These are phyloP conservation scores for Vulpes lagopus DNA, from an alignment of 2,113 vertebrate genomes.

Conservation along the genomic window DNA sequence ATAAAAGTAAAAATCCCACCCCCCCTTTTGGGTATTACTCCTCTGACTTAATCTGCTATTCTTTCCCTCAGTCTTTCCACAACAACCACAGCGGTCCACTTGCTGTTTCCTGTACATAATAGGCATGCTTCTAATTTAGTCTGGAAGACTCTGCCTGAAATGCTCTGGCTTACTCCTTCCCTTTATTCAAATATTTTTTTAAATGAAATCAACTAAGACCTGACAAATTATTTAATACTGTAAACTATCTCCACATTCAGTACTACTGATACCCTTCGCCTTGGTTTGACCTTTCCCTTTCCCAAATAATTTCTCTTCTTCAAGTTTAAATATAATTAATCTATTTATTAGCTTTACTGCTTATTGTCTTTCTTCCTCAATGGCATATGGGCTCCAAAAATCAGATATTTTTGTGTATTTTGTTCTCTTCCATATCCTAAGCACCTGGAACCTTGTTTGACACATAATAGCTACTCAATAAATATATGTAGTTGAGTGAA, in stretches of 20 bases:
- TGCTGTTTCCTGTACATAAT: not conserved
- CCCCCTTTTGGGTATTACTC: not conserved
- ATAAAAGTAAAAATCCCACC: not conserved
- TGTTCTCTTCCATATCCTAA: not conserved
- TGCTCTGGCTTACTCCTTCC: not conserved
- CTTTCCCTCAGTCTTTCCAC: not conserved
- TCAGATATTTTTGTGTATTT: not conserved
- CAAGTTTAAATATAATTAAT: not conserved
- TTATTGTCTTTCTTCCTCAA: not conserved
- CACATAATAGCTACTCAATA: not conserved
- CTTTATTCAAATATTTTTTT: not conserved
- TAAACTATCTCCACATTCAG: not conserved
- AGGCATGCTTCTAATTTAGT: not conserved
- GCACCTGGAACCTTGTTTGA: not conserved
- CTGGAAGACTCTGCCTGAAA: not conserved
- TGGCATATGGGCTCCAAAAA: not conserved
- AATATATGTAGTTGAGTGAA: constrained; percentile 6
- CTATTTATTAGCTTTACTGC: not conserved
- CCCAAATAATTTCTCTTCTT: not conserved
- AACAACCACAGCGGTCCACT: not conserved
- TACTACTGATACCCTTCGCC: not conserved
- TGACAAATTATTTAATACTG: not conserved
- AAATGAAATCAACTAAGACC: not conserved
- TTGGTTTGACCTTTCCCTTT: not conserved
- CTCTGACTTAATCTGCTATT: not conserved